Evolutionary conservation across 2,113 vertebrate genomes (phyloP), one percentile per base, ranked within the genome.

Genomic region (Archocentrus centrarchus): DNA sequence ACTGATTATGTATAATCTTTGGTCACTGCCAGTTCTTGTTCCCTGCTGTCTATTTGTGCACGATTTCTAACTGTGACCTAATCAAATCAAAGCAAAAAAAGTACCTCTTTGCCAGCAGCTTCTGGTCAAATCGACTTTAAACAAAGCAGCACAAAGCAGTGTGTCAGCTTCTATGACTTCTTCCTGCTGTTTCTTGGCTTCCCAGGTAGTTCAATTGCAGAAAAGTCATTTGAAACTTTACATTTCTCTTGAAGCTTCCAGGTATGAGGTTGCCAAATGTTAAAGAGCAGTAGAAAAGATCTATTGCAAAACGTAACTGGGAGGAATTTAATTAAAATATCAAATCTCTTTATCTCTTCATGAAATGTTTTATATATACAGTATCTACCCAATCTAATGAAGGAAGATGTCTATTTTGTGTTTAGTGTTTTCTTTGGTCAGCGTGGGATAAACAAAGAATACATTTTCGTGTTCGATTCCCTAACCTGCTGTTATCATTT

Each of bases 41-140:
- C 30, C 64, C 81, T 68, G 80, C 66, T 66, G 82, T 81, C n/a
- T n/a, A 32, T 3, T 59, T 73, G 11, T 66, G 60, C 15, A 63
- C 44, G 30, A 22, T 70, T 77, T 64, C 73, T 85, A 79, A 82
- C 84, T 87, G 81, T 62, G 50, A 86, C 73, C 77, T 75, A 83
- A 84, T 81, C 64, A 85, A 82, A 82, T 87, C 76, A 89, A 82
- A 88, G 64, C 32, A 70, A 53, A 68, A 62, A 60, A 80, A 59
- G 27, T 35, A 85, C 80, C 44, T 64, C 37, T 11, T 5, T 75
- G 62, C 83, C 82, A 80, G 62, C 59, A 32, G 76, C 66, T 75
- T 78, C 75, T 80, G 76, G 82, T 85, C 86, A 82, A 79, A 78
- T 32, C 0, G 1, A 77, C 80, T 83, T 75, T n/a, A 60, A 53